A percentile compares a stretch with the other conserved stretches of the same genome.
Conservation (phyloP, 2,797 vertebrate genomes). For the Phataginus tricuspis region DNA sequence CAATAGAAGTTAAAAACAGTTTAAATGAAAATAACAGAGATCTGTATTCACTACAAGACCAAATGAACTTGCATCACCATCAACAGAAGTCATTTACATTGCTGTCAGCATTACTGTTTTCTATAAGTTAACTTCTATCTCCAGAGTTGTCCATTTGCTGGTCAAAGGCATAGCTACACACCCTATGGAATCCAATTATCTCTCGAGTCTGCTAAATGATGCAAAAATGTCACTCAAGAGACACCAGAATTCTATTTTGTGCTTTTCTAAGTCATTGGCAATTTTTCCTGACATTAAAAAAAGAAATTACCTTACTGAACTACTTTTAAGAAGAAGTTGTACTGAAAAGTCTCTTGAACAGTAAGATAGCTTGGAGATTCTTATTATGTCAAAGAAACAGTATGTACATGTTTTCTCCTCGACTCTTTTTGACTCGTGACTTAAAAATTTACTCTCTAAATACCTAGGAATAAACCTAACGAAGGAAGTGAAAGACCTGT, state of each 20-base stretch:
- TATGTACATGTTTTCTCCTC: background rate
- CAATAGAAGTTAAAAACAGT: background rate
- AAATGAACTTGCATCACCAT: constrained; percentile 16
- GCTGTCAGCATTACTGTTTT: background rate
- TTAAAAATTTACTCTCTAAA: constrained; percentile 25
- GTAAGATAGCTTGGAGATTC: background rate
- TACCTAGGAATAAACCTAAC: no score
- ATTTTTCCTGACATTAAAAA: background rate
- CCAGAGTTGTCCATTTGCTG: background rate
- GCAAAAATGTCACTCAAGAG: background rate
- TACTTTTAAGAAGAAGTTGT: background rate
- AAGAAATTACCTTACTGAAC: background rate
- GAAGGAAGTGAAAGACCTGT: no score
- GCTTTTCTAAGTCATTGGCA: background rate
- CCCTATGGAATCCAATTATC: background rate
- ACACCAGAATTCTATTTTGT: background rate
- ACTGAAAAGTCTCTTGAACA: background rate
- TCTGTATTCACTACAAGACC: background rate
- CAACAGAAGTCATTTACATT: background rate
- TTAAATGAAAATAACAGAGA: constrained; percentile 20
- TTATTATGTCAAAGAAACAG: background rate
- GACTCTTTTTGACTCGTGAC: background rate
- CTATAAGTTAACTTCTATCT: background rate
- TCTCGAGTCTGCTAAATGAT: background rate
- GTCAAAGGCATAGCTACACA: background rate